These are phyloP conservation scores for Gadus chalcogrammus DNA, from an alignment of 2,113 vertebrate genomes.

Conservation along the genomic window DNA sequence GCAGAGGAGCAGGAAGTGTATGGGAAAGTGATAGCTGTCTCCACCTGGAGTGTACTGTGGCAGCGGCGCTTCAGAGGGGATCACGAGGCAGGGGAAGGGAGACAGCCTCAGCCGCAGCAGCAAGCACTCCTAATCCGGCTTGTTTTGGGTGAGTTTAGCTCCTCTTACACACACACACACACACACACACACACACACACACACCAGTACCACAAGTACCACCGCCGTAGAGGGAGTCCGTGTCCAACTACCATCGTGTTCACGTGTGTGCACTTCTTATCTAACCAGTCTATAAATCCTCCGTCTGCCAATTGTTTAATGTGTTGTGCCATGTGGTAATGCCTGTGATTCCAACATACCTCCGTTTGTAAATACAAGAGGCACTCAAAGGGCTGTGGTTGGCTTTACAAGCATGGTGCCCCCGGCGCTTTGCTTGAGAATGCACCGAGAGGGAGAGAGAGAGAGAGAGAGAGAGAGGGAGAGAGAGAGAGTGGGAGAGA, in stretches of 20 bases:
- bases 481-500: constrained; percentile 45
- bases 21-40: constrained; percentile 70
- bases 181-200: no score
- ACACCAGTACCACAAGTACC: constrained; percentile 26
- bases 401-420: constrained; percentile 86
- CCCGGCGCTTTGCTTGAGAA: constrained; percentile 87
- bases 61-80: constrained; percentile 42
- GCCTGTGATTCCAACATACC: constrained; percentile 98
- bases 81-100: constrained; percentile 53
- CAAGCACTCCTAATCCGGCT: constrained; percentile 53
- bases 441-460: constrained; percentile 57
- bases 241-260: constrained; percentile 68
- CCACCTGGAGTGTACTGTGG: constrained; percentile 61
- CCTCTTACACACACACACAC: constrained; percentile 35
- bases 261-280: constrained; percentile 58
- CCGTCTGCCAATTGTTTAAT: constrained; percentile 96
- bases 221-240: constrained; percentile 77
- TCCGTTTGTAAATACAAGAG: constrained; percentile 98
- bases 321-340: constrained; percentile 99
- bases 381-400: constrained; percentile 98
- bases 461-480: constrained; percentile 61
- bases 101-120: constrained; percentile 52
- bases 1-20: constrained; percentile 68
- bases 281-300: constrained; percentile 88
- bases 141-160: constrained; percentile 65